Base-by-base conservation (phyloP, 2,797 vertebrate species). In the Macropus fuliginosus region DNA sequence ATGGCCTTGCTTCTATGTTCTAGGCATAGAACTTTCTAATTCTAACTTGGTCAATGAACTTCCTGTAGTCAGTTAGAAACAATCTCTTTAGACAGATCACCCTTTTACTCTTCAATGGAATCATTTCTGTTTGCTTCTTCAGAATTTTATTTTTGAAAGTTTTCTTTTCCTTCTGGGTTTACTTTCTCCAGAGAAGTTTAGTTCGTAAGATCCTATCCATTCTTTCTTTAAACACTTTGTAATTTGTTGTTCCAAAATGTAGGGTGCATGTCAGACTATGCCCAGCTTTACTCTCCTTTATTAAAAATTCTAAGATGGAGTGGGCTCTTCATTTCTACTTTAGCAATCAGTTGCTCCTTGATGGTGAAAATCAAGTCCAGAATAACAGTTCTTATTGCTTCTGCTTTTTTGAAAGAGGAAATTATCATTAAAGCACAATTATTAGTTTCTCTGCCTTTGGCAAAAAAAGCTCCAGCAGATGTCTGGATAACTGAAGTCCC, bases 251-350 rank as follows among this genome's bases (percentile, higher is more conserved):
- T 87, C 40, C 21, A 87, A 87, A 87, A 87, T 50, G 74, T 46
- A 87, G 74, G 74, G 21, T 87, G 10, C 74, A 87, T 50, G 24
- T 87, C 74, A 87, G 74, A 87, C 40, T 87, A 87, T 50, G 10
- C 21, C 40, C 74, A 87, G 74, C 74, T 87, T 50, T 87, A 27
- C 27, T 87, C 21, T 87, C 74, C 74, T 27, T 87, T 87, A 87
- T 50, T 87, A 50, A 40, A 87, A 87, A 87, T 46, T 87, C 74
- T 46, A 87, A 87, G 74, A 87, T 87, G 66, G 66, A 81, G 66
- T 81, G 74, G 40, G 74, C 74, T 87, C 40, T 87, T 87, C 74
- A 87, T 50, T 87, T 87, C 74, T 87, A 87, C 74, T 87, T 87
- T 24, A 50, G 74, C 24, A 87, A 87, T 87, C 74, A 87, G 40